phyloP scores from a whole-genome alignment of 1,140 invertebrate species.

The Phenacoccus solenopsis region DNA sequence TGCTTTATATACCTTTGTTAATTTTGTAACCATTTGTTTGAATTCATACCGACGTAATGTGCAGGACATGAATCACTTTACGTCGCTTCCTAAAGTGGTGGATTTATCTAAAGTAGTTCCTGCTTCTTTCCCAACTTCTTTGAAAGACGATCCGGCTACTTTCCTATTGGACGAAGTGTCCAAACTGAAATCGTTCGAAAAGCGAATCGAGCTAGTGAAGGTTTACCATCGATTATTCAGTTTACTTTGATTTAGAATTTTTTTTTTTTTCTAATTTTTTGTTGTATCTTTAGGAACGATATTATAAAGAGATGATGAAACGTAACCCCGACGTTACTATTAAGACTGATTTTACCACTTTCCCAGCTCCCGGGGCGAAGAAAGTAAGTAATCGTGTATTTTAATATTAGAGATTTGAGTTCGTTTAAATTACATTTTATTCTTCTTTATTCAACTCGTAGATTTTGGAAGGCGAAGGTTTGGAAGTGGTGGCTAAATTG shows the following conservation, averaged over 20 bases:
- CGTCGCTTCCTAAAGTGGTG: conserved; percentile 37
- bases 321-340: conserved; percentile 37
- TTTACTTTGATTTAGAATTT: no score
- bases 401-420: neutral
- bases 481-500: neutral
- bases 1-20: no score
- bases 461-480: neutral
- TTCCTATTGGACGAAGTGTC: conserved; percentile 37
- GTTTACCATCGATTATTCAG: no score
- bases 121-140: conserved; percentile 33
- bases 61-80: conserved; percentile 38
- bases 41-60: no score
- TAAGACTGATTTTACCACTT: conserved; percentile 40
- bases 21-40: conserved; percentile 18
- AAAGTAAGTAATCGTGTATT: conserved; percentile 23
- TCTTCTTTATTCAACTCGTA: no score
- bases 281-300: conserved; percentile 38
- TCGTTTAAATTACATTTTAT: neutral
- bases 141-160: conserved; percentile 35
- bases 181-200: conserved; percentile 34
- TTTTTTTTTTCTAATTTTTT: conserved; percentile 1
- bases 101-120: conserved; percentile 39
- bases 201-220: conserved; percentile 31
- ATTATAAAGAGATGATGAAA: conserved; percentile 37
- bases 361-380: conserved; percentile 39